phyloP scores from a whole-genome alignment of 2,797 vertebrate species.

The Chlorospingus semifuscus region DNA sequence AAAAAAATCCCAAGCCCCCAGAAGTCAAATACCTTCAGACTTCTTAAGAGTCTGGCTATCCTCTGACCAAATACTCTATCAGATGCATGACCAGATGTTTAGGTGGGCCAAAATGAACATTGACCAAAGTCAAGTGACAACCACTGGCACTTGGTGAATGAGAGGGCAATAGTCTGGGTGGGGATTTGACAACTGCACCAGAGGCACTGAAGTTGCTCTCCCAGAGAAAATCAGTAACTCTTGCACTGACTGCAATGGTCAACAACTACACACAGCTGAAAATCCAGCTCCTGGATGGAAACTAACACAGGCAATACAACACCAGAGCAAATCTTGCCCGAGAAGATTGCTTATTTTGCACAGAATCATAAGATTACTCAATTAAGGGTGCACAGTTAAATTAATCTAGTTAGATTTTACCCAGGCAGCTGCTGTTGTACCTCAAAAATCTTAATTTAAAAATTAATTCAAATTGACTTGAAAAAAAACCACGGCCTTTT shows the following conservation, averaged over 20 bases:
- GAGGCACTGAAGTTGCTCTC: background rate
- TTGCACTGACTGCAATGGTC: background rate
- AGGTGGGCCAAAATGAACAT: background rate
- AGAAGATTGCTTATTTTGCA: background rate
- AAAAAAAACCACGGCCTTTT: background rate
- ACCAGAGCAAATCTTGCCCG: background rate
- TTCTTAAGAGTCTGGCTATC: background rate
- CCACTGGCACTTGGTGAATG: background rate
- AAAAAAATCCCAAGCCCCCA: background rate
- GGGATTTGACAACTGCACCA: background rate
- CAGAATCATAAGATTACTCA: background rate
- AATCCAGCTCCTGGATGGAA: background rate
- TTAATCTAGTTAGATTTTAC: background rate
- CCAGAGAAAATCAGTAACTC: background rate
- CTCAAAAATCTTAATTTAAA: background rate
- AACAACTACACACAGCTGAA: background rate
- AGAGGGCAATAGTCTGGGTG: background rate
- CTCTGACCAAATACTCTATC: background rate
- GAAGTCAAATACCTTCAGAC: rapidly evolving
- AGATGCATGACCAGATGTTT: background rate
- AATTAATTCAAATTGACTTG: background rate
- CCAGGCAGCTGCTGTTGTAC: background rate
- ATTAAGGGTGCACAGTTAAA: background rate
- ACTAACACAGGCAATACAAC: background rate
- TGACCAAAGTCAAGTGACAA: background rate